Percentiles rank a stretch among this genome's conserved stretches.
Evolutionary conservation across 2,113 vertebrate species (phyloP).

Genomic region (Archocentrus centrarchus): DNA sequence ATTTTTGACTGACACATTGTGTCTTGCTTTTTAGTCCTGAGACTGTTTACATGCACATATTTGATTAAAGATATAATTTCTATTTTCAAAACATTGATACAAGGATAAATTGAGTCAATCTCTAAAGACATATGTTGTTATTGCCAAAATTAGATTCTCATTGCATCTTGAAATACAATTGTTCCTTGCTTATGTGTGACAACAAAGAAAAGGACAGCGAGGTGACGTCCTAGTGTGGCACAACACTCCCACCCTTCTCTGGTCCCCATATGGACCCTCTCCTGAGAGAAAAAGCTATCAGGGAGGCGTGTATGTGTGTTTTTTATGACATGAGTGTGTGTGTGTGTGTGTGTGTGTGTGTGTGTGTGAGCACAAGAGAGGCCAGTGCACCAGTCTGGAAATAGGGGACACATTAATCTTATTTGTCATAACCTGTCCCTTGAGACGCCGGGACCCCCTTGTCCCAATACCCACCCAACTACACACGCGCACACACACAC

Average conservation of each 20-base stretch:
- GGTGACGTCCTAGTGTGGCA: conserved; percentile 42
- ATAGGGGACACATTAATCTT: conserved; percentile 82
- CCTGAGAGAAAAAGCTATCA: conserved; percentile 74
- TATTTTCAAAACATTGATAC: not conserved
- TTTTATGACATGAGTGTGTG: conserved; percentile 34
- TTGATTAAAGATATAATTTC: not conserved
- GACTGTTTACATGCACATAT: not conserved
- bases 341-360: not conserved
- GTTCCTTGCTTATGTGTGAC: conserved; percentile 26
- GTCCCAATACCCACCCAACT: conserved; percentile 39
- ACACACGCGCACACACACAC: not conserved
- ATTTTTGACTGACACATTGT: not conserved
- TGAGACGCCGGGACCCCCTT: conserved; percentile 65
- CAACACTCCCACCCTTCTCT: conserved; percentile 38
- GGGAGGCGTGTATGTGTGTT: conserved; percentile 59
- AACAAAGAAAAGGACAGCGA: conserved; percentile 63
- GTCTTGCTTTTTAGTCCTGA: not conserved
- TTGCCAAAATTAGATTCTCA: not conserved
- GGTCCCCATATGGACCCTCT: conserved; percentile 74
- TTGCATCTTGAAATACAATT: conserved; percentile 23
- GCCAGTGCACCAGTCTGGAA: conserved; percentile 80
- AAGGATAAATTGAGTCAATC: conserved; percentile 3
- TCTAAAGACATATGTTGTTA: not conserved
- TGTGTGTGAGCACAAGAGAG: conserved; percentile 44
- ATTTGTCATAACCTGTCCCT: conserved; percentile 81